Evolutionary conservation across 2,888 invertebrate species (phyloP).

Genomic region (Resseliella maxima): DNA sequence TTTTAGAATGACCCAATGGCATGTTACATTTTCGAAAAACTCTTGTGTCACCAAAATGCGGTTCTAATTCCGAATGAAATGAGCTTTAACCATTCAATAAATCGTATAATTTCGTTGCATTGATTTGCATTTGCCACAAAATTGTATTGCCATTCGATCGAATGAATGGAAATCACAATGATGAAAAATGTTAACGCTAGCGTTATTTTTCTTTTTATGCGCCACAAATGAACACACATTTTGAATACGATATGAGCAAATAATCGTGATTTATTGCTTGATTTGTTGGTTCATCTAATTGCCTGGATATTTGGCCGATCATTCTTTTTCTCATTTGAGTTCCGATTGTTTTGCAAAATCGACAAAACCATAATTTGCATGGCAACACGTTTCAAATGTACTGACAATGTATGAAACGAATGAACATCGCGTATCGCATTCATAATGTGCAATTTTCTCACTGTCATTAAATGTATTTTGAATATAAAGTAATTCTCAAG

Average conservation of each 20-base stretch:
- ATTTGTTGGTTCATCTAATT: neutral
- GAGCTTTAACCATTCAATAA: neutral
- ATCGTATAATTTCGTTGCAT: neutral
- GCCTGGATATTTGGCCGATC: neutral
- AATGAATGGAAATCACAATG: neutral
- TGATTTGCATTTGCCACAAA: neutral
- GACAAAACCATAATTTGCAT: neutral
- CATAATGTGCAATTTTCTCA: neutral
- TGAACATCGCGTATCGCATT: neutral
- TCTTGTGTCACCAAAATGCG: neutral
- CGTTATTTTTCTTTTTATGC: neutral
- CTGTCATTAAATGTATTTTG: constrained; percentile 26
- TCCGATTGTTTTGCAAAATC: neutral
- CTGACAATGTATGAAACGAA: neutral
- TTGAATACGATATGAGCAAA: neutral
- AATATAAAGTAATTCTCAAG: constrained; percentile 17
- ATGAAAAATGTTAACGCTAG: neutral
- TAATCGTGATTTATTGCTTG: neutral
- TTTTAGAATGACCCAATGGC: neutral
- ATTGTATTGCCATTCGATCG: neutral
- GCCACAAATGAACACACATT: neutral
- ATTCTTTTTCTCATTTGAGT: neutral
- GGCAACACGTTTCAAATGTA: neutral
- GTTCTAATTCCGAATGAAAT: constrained; percentile 21
- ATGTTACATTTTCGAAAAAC: neutral